phyloP scores from a whole-genome alignment of 2,888 invertebrate species.

The Ephialtes manifestator region DNA sequence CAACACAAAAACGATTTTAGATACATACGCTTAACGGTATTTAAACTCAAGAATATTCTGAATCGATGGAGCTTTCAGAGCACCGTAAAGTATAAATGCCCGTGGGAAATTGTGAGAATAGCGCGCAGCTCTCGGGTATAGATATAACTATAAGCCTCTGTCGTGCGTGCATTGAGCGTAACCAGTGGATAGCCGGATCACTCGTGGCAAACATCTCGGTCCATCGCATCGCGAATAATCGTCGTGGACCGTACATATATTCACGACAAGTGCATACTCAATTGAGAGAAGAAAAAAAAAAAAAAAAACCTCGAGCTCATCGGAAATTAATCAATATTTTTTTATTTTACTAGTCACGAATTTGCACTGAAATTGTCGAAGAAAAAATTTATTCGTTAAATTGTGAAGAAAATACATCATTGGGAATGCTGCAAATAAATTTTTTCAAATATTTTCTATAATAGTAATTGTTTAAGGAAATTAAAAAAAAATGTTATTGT shows the following conservation, averaged over 20 bases:
- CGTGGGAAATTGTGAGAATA: conserved; percentile 60
- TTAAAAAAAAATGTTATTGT: no score
- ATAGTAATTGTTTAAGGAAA: no score
- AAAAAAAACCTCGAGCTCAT: no score
- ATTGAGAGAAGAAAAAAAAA: not conserved
- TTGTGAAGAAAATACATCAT: no score
- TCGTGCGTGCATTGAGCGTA: conserved; percentile 27
- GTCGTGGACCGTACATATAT: not conserved
- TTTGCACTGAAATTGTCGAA: no score
- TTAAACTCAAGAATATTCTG: conserved; percentile 4
- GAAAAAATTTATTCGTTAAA: no score
- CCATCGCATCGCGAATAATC: conserved; percentile 10
- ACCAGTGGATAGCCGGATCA: conserved; percentile 24
- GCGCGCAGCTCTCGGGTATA: conserved; percentile 38
- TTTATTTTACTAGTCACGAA: not conserved
- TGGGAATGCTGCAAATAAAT: no score
- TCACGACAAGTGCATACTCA: conserved; percentile 1
- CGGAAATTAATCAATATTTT: not conserved
- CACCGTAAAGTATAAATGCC: conserved; percentile 27
- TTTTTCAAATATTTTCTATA: no score
- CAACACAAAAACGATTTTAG: not conserved
- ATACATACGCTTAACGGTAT: not conserved
- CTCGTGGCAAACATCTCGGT: conserved; percentile 29
- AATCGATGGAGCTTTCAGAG: conserved; percentile 22
- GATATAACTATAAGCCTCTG: conserved; percentile 5